phyloP scores from a whole-genome alignment of 2,797 vertebrate species.

The Picus viridis region DNA sequence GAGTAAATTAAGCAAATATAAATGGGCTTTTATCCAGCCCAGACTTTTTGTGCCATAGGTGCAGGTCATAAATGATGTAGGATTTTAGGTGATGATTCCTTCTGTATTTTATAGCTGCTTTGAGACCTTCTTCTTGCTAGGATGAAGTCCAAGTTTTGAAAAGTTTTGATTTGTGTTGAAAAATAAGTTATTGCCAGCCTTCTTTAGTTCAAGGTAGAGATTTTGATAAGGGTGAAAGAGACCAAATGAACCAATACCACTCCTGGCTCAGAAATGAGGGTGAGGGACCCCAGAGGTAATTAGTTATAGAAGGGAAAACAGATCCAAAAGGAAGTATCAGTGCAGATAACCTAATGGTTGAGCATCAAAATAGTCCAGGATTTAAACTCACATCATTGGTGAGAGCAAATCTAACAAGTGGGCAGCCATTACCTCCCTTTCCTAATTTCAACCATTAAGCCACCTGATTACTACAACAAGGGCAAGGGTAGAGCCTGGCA shows the following conservation, averaged over 20 bases:
- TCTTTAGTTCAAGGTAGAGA: neutral
- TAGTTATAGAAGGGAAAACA: neutral
- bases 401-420: neutral
- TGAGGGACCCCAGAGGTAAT: neutral
- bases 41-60: neutral
- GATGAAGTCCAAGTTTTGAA: neutral
- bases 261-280: neutral
- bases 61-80: neutral
- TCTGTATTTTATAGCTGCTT: neutral
- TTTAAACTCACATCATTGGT: neutral
- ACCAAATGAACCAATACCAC: neutral
- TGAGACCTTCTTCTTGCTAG: neutral
- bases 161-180: neutral
- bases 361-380: neutral
- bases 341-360: neutral
- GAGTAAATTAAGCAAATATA: neutral
- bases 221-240: neutral
- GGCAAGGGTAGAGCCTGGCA: too few species aligned
- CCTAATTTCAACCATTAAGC: too few species aligned
- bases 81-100: neutral
- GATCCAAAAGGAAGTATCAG: neutral
- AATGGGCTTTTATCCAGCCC: neutral
- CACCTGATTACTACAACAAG: too few species aligned
- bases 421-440: too few species aligned
- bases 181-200: neutral